Base-by-base conservation (phyloP, 1,140 invertebrate species). In the Drosophila leontia region DNA sequence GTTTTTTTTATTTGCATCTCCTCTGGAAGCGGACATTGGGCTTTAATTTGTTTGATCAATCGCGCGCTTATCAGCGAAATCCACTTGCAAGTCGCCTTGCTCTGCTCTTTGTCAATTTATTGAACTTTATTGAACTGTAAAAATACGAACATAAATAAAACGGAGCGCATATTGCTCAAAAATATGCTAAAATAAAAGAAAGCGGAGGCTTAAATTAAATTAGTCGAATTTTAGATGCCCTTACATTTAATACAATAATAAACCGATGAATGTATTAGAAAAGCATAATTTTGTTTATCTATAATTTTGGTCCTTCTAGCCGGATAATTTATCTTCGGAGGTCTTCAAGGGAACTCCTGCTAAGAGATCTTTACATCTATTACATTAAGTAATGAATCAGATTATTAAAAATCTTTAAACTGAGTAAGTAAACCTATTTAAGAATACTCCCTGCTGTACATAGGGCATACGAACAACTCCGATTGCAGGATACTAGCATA, bases 71-170 rank as follows among this genome's bases (percentile, higher is more conserved):
- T 83, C 80, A 51, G 13, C n/a, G 39, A 76, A 55, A 44, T 86
- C 64, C 78, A 55, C 63, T 81, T 70, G 77, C 71, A 69, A 51
- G 64, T 69, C 44, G 39, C 45, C 42, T n/a, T 34, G 51, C 48
- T 15, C 34, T 45, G 50, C 57, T 34, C 45, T 19, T 85, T 39
- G 74, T 81, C 61, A 84, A 81, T 88, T 88, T 84, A 88, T 88
- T 88, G 69, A 78, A 88, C 85, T 81, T 84, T 90, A 86, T 83
- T 88, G 70, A 79, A 88, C 80, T 86, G 81, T 80, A 88, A 80
- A 85, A 86, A 81, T 53, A 74, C 68, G 68, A 71, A 55, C 65
- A 75, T 68, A 78, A 90, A 90, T 65, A 82, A 65, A 86, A 55
- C 23, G 39, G 11, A 45, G 35, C 15, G 47, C 45, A 29, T 61